Evolutionary conservation across 2,797 vertebrate genomes (phyloP).

Genomic region (Diceros bicornis): DNA sequence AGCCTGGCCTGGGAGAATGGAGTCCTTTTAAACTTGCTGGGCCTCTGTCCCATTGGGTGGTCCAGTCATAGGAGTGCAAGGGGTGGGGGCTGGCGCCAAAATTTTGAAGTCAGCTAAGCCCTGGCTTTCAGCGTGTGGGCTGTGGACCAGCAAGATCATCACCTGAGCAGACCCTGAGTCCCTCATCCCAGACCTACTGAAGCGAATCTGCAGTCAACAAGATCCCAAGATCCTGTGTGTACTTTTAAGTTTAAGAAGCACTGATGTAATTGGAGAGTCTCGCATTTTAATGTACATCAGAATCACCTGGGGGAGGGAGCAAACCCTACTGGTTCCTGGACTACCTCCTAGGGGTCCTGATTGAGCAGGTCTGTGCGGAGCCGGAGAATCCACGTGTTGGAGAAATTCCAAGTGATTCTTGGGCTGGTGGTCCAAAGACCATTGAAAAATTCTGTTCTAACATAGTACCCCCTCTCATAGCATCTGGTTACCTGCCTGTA

Average conservation of each 20-base stretch:
- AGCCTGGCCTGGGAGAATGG: neutral
- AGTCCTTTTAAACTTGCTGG: neutral
- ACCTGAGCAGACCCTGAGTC: neutral
- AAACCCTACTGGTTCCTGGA: neutral
- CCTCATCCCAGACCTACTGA: neutral
- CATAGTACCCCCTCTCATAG: neutral
- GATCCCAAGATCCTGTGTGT: neutral
- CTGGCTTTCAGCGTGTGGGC: neutral
- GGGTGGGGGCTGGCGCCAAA: neutral
- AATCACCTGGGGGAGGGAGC: neutral
- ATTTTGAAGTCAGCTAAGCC: neutral
- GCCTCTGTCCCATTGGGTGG: neutral
- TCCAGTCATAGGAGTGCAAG: neutral
- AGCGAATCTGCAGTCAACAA: neutral
- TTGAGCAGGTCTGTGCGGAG: neutral
- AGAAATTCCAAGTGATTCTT: constrained; percentile 6
- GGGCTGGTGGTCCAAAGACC: neutral
- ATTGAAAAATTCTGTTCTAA: neutral
- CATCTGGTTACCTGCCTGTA: neutral
- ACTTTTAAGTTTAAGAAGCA: neutral
- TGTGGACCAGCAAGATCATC: neutral
- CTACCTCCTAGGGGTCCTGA: neutral
- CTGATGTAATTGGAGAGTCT: neutral
- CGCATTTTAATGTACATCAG: neutral
- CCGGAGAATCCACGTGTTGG: neutral